A percentile compares a stretch with the other conserved stretches of the same genome.
phyloP scores from a whole-genome alignment of 2,113 vertebrate genomes.

The Clarias batrachus region DNA sequence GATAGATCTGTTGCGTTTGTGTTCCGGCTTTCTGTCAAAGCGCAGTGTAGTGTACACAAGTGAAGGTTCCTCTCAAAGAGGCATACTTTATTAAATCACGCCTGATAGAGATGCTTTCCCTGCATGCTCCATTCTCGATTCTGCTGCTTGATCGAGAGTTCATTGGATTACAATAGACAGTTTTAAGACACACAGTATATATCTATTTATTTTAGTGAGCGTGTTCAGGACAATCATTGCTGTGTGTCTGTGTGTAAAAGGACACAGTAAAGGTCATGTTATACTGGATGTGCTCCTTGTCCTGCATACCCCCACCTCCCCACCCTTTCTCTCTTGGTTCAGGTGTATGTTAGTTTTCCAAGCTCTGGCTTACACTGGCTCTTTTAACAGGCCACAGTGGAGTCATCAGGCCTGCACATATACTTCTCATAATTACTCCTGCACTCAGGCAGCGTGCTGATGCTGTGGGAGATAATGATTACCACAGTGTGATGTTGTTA shows the following conservation, averaged over 20 bases:
- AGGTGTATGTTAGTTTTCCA: slow-evolving; percentile 33
- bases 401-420: slow-evolving; percentile 26
- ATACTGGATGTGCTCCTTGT: slow-evolving; percentile 1
- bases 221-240: slow-evolving; percentile 8
- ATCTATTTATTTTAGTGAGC: slow-evolving; percentile 21
- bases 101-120: slow-evolving; percentile 42
- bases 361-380: slow-evolving; percentile 45
- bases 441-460: slow-evolving; percentile 49
- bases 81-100: slow-evolving; percentile 42
- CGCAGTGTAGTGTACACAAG: slow-evolving; percentile 25
- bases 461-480: slow-evolving; percentile 49
- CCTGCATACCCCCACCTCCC: background rate
- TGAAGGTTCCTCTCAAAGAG: slow-evolving; percentile 34
- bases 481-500: slow-evolving; percentile 39
- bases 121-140: slow-evolving; percentile 18
- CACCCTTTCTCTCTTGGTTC: slow-evolving; percentile 19
- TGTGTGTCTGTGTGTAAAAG: slow-evolving; percentile 11
- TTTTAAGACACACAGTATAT: slow-evolving; percentile 5
- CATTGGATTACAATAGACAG: slow-evolving; percentile 31
- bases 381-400: slow-evolving; percentile 49
- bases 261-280: slow-evolving; percentile 27
- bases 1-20: slow-evolving; percentile 49
- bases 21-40: slow-evolving; percentile 32
- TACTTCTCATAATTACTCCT: slow-evolving; percentile 47
- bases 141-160: slow-evolving; percentile 6